phyloP scores from a whole-genome alignment of 2,797 vertebrate species.

The Chloroceryle amazona region DNA sequence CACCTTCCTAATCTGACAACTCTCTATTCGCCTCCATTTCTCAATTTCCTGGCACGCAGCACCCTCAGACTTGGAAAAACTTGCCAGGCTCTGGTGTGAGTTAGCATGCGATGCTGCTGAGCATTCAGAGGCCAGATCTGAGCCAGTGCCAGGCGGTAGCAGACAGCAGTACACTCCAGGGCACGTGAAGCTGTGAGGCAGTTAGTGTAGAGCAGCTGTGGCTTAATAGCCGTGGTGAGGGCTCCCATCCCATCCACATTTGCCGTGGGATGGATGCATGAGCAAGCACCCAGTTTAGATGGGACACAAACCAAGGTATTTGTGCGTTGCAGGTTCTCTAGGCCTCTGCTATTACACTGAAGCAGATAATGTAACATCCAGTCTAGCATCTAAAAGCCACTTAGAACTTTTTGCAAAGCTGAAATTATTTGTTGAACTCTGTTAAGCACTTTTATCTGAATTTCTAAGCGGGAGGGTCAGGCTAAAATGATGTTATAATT shows the following conservation, averaged over 20 bases:
- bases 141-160: not conserved
- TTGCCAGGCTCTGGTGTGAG: not conserved
- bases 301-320: not conserved
- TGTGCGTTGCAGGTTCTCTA: not conserved
- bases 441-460: constrained; percentile 6
- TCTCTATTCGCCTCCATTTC: not conserved
- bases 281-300: not conserved
- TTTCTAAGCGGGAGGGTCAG: not conserved
- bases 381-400: not conserved
- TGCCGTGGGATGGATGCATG: not conserved
- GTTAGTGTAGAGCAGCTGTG: not conserved
- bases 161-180: not conserved
- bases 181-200: not conserved
- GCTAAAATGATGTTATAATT: not conserved
- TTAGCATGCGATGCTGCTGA: not conserved
- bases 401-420: not conserved
- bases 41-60: not conserved
- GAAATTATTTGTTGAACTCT: not conserved
- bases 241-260: not conserved
- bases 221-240: accelerated
- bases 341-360: not conserved
- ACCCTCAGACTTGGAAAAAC: not conserved
- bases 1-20: not conserved
- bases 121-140: not conserved
- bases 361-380: not conserved